Base-by-base conservation (phyloP, 1,140 invertebrate species). In the Drosophila persimilis region DNA sequence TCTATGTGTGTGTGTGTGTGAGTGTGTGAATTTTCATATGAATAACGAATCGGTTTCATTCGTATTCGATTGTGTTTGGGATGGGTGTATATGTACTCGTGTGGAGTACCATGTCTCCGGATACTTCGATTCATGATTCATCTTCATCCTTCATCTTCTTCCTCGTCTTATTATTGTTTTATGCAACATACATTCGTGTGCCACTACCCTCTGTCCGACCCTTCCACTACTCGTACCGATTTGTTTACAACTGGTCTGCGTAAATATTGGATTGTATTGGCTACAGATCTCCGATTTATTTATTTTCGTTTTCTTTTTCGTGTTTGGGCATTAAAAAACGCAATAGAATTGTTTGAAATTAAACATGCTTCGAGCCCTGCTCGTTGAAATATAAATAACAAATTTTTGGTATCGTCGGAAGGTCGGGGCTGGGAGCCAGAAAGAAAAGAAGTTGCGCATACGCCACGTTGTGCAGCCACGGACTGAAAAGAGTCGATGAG, bases 261-360 rank as follows among this genome's bases (percentile, higher is more conserved):
- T 53, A 84, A 85, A 85, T 80, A 80, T 65, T 73, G 64, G 69
- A 69, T 77, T 17, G 66, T 61, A 73, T 77, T 53, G 56, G 73
- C 56, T 77, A 60, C 74, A 45, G 45, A 53, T 61, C 39, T 69
- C 43, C 47, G 41, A 51, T 73, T 64, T 61, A 73, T 85, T 85
- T 69, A 61, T 85, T 60, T 65, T 57, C 59, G 61, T 45, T 47
- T 20, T 20, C 20, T 20, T 85, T 60, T 65, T 57, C 53, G 53
- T 53, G 64, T 45, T 47, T 43, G 53, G 64, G 24, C 61, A 80
- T 77, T 66, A 74, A 85, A 75, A 61, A 73, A 59, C 61, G 44
- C 35, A 74, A 59, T 56, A 53, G 31, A 57, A 67, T 29, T 76
- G 56, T 61, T 76, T 75, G 56, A 71, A 78, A 74, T 62, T 60